A percentile compares a stretch with the other conserved stretches of the same genome.
phyloP scores from a whole-genome alignment of 1,140 invertebrate genomes.

The Neodiprion virginianus region DNA sequence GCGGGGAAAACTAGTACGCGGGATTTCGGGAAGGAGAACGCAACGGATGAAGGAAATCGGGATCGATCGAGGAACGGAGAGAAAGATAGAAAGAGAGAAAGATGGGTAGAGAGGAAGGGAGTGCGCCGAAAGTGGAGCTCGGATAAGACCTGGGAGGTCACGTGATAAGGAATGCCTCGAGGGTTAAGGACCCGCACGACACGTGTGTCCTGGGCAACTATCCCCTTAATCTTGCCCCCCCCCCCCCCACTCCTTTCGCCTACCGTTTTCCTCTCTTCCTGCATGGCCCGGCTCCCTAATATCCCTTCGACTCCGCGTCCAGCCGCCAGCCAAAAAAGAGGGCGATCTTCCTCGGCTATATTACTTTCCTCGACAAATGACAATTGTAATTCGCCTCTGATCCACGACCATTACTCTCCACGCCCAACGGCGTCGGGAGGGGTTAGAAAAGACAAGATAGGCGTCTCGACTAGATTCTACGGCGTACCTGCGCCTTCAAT shows the following conservation, averaged over 20 bases:
- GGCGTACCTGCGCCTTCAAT: too few relatives aligned
- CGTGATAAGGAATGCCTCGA: constrained; percentile 6
- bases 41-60: constrained; percentile 3
- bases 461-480: too few relatives aligned
- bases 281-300: too few relatives aligned
- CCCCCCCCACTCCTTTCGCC: not conserved
- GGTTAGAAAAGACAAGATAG: too few relatives aligned
- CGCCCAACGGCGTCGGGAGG: too few relatives aligned
- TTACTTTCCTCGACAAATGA: constrained; percentile 5
- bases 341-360: not conserved
- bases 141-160: constrained; percentile 5
- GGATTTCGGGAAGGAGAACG: constrained; percentile 12
- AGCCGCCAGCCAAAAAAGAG: too few relatives aligned
- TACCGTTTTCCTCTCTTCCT: too few relatives aligned
- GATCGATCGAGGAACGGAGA: constrained; percentile 7
- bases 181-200: constrained; percentile 1
- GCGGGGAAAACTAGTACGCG: constrained; percentile 9
- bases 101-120: constrained; percentile 7
- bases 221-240: not conserved
- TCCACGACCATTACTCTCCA: not conserved
- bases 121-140: too few relatives aligned
- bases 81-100: constrained; percentile 27
- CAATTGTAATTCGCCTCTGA: constrained; percentile 7
- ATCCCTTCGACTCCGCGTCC: too few relatives aligned
- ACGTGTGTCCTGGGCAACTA: not conserved